Percentiles rank a stretch among this genome's conserved stretches.
Conservation (phyloP, 1,140 invertebrate species). For the Potamilus streckersoni region DNA sequence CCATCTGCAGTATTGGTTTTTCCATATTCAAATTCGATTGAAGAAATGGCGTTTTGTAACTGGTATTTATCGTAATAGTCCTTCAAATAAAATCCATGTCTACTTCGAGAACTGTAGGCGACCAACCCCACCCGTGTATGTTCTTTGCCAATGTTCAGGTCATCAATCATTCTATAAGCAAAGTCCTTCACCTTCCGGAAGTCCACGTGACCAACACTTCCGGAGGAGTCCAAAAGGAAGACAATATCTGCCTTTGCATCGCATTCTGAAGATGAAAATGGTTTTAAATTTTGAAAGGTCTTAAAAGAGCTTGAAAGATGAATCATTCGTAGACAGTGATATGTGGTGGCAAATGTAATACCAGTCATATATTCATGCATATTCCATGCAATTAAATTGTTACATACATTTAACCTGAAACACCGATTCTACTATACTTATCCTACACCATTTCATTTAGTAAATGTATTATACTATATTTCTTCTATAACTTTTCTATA, state of each 20-base stretch:
- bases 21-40: conserved; percentile 55
- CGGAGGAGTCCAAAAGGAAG: conserved; percentile 59
- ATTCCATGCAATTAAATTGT: too few relatives aligned
- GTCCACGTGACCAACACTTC: conserved; percentile 55
- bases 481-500: too few relatives aligned
- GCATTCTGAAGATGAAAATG: conserved; percentile 37
- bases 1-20: conserved; percentile 59
- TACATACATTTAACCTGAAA: too few relatives aligned
- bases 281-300: background rate
- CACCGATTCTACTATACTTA: too few relatives aligned
- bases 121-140: conserved; percentile 49
- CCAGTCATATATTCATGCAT: too few relatives aligned
- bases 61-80: conserved; percentile 42
- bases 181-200: conserved; percentile 55
- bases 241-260: conserved; percentile 52
- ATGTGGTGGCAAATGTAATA: too few relatives aligned
- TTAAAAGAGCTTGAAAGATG: background rate
- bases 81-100: conserved; percentile 53
- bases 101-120: conserved; percentile 48
- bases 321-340: too few relatives aligned
- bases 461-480: too few relatives aligned
- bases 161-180: conserved; percentile 44
- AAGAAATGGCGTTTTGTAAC: conserved; percentile 48
- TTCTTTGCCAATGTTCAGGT: conserved; percentile 50
- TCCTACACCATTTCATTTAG: too few relatives aligned